Base-by-base conservation (phyloP, 1,140 invertebrate genomes). In the Bombus vancouverensis region DNA sequence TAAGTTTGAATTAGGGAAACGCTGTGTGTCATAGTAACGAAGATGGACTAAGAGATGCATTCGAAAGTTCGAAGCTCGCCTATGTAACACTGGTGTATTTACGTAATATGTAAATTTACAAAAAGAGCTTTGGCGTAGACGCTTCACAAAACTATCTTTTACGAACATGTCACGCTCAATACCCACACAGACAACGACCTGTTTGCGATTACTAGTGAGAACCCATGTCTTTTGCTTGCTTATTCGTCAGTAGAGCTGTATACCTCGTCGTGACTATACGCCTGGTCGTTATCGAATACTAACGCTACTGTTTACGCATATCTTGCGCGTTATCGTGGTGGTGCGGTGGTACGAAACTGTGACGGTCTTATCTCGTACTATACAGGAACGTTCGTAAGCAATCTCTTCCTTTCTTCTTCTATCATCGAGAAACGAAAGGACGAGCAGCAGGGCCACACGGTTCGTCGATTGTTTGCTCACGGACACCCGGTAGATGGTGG, bases 221-320 rank as follows among this genome's bases (percentile, higher is more conserved):
- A n/a, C 47, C 5, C 53, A 10, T 44, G 62, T 42, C 6, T 74
- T 34, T 66, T 39, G 15, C 47, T n/a, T 57, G 80, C 86, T 89
- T 83, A 57, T 78, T 78, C 83, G 72, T 59, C 39, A 37, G 57
- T 18, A 9, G n/a, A 10, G 37, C 25, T 42, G 68, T 34, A n/a
- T 39, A 18, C 68, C 8, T 47, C 25, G 25, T 32, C 42, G 85
- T 84, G 87, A 82, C 84, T 28, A 62, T n/a, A 62, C 87, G 39
- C 53, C 28, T 68, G 8, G 28, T 32, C 13, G 85, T 87, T 90
- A 90, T 89, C 87, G 87, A 83, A 78, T 81, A 62, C 59, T 75
- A 82, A 12, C 42, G 85, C 85, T 80, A 84, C 84, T 84, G 68
- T 89, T 90, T 87, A 70, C 77, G 83, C 78, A 75, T 89, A 89